Evolutionary conservation across 1,140 invertebrate species (phyloP).

Genomic region (Babylonia areolata): DNA sequence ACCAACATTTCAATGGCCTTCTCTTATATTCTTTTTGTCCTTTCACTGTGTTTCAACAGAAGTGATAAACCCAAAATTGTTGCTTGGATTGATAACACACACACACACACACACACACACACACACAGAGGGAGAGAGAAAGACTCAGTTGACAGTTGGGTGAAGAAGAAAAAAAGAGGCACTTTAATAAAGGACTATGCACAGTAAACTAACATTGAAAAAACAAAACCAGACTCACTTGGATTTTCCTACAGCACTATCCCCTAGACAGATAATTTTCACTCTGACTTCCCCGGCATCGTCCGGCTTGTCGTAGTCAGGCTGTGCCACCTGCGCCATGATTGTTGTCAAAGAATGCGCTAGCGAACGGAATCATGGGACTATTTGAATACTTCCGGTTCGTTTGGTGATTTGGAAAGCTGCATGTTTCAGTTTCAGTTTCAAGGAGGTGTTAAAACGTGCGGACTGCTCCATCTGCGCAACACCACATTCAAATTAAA

Average conservation of each 20-base stretch:
- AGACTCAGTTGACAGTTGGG: too few relatives aligned
- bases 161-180: not conserved
- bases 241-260: conserved; percentile 81
- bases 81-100: too few relatives aligned
- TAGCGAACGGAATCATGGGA: conserved; percentile 8
- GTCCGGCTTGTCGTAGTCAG: conserved; percentile 75
- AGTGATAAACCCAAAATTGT: too few relatives aligned
- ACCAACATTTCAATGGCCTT: too few relatives aligned
- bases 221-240: conserved; percentile 73
- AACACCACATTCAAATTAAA: not conserved
- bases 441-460: too few relatives aligned
- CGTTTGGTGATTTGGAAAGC: not conserved
- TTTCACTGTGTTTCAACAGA: too few relatives aligned
- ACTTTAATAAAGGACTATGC: too few relatives aligned
- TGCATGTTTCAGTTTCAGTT: not conserved
- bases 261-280: conserved; percentile 80
- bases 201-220: too few relatives aligned
- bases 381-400: conserved; percentile 28
- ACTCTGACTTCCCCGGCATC: conserved; percentile 76
- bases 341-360: conserved; percentile 56
- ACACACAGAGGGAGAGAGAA: too few relatives aligned
- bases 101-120: too few relatives aligned
- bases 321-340: conserved; percentile 67
- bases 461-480: not conserved
- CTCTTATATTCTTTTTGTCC: too few relatives aligned